Base-by-base conservation (phyloP, 1,140 invertebrate genomes). In the Mizuhopecten yessoensis region DNA sequence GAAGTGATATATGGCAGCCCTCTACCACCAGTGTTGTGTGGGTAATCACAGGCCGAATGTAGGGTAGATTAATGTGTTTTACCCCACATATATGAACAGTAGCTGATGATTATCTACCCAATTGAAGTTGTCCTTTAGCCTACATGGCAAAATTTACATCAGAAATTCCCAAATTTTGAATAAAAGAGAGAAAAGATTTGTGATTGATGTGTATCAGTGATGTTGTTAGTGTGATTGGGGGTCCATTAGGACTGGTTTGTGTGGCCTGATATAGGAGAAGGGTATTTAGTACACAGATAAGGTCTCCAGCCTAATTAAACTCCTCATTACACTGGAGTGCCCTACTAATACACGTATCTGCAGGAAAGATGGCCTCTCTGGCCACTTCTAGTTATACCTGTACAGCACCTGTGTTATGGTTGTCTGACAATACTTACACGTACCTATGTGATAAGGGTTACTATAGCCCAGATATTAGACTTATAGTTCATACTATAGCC, bases 111-210 rank as follows among this genome's bases (percentile, higher is more conserved):
- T 75, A 75, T 75, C 57, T 75, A 75, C 57, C 57, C 57, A 75
- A 57, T 75, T 75, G 29, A 75, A 75, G 29, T 29, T 75, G 57
- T n/a, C 23, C n/a, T 75, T 0, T 75, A 75, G 57, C 9, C 23
- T 75, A 75, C 57, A 23, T 75, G 57, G 29, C 57, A 75, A 29
- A n/a, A 75, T 75, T 75, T n/a, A 75, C 57, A 75, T 75, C 23
- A 29, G n/a, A 75, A 75, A 75, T 75, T 75, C 23, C n/a, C 57
- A 75, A 29, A 29, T 29, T 75, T 7, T 75, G 57, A 75, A 75
- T 75, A 29, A 75, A 75, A n/a, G n/a, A 75, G 57, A 75, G 57
- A 75, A 75, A 75, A 75, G 57, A n/a, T 75, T 75, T 75, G n/a
- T 29, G n/a, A 75, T 5, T 75, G 57, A 75, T 75, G 17, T 23